Base-by-base conservation (phyloP, 1,140 invertebrate species). In the Sitophilus oryzae region DNA sequence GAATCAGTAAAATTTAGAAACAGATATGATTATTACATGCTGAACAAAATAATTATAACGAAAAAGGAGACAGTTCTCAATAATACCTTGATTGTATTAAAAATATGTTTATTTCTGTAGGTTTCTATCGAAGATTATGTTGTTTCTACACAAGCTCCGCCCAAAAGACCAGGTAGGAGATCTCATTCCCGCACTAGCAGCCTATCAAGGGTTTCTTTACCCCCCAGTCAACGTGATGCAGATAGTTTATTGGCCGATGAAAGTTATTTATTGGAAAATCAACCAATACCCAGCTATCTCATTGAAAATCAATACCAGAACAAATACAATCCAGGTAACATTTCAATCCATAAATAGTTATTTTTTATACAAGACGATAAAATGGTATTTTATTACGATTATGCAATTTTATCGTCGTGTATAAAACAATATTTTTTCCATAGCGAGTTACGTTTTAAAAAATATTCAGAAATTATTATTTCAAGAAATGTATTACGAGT, bases 131-230 rank as follows among this genome's bases (percentile, higher is more conserved):
- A 49, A 38, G 47, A 49, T 20, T 30, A 49, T 11, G 40, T 46
- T 10, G 10, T 47, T 1, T 20, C 25, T 15, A 6, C 15, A 36
- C 2, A 45, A 8, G n/a, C 20, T 1, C 56, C 46, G 20, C 49
- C 56, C 9, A 38, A 16, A 22, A 35, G 36, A 22, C 42, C 50
- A 9, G 43, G 25, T 8, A 52, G 45, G 25, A 47, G 45, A 19
- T 51, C 55, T 11, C 34, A 42, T 2, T 51, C 55, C 8, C 25
- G 40, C 37, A 44, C 45, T 35, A 58, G 44, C 30, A 52, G 41
- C 20, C 14, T 48, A 16, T 52, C 55, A 14, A 36, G 47, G n/a
- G 34, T 43, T 9, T 52, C 48, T 2, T 22, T 43, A 22, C 47
- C 46, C 2, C 47, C 46, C 19, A 43, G 38, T 23, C 30, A 43